Base-by-base conservation (phyloP, 2,888 invertebrate species). In the Fragum sueziense region DNA sequence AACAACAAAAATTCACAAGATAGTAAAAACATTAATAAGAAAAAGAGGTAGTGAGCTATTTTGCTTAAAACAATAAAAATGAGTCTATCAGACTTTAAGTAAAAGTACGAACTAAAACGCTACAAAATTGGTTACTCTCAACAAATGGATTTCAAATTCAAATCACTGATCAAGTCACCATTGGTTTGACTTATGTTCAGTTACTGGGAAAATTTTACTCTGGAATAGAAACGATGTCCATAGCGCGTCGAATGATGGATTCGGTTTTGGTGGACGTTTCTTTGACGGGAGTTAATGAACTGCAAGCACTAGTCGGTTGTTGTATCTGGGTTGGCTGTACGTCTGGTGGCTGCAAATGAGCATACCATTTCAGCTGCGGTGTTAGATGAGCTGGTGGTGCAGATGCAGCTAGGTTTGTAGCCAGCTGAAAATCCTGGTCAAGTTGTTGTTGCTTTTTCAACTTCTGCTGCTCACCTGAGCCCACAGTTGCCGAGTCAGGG, bases 401-500 rank as follows among this genome's bases (percentile, higher is more conserved):
- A 70, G 79, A 74, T 22, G 74, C 74, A 31, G 74, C 74, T 51
- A 70, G 74, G 41, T 70, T 74, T 67, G 79, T 79, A 51, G 79
- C 74, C 27, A 74, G 34, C 74, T 70, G 74, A 51, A 74, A 75
- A 34, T 77, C 77, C 71, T 76, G 65, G 71, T 76, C 71, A 22
- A 72, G 33, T 31, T 72, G 71, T 17, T 76, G 57, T 22, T 57
- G 57, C 22, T 57, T 11, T 22, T 17, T 7, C 57, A 9, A 7
- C 34, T 37, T 17, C 68, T 14, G 68, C 37, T 70, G 75, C 69
- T 75, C 61, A 25, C 17, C 67, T 52, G 34, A n/a, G 34, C 9
- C 37, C 65, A 31, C 34, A 37, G 22, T 14, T 68, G 27, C 25
- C 29, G 20, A 47, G 25, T 68, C 29, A n/a, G n/a, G n/a, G n/a